Conservation (phyloP, 2,888 invertebrate genomes). For the Phrixothrix hirtus region DNA sequence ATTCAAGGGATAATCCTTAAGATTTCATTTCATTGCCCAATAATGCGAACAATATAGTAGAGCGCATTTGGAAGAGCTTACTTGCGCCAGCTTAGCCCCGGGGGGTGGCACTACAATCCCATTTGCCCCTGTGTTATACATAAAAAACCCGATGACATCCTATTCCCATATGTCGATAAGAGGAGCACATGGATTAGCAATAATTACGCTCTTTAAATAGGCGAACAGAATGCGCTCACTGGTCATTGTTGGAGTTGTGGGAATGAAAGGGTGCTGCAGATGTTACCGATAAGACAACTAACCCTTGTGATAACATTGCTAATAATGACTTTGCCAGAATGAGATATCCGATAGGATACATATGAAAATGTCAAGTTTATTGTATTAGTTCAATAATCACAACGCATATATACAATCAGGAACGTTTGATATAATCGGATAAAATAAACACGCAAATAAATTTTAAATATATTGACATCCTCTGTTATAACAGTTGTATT, state of each 20-base stretch:
- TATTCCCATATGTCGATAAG: slow-evolving; percentile 51
- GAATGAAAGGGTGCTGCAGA: slow-evolving; percentile 51
- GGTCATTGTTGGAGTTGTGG: slow-evolving; percentile 53
- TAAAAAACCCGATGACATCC: slow-evolving; percentile 39
- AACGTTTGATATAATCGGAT: too few relatives aligned
- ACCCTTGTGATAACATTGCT: slow-evolving; percentile 34
- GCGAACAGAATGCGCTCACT: slow-evolving; percentile 41
- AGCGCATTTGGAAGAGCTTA: slow-evolving; percentile 33
- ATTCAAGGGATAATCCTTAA: slow-evolving; percentile 7
- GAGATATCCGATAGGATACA: slow-evolving; percentile 19
- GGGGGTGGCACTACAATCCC: slow-evolving; percentile 32
- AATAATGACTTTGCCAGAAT: slow-evolving; percentile 37
- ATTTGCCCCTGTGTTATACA: slow-evolving; percentile 21
- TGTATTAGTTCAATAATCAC: slow-evolving; percentile 1
- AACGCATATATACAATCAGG: too few relatives aligned
- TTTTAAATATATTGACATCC: background rate
- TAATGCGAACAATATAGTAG: slow-evolving; percentile 20
- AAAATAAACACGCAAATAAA: too few relatives aligned
- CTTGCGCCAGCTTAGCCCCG: slow-evolving; percentile 38
- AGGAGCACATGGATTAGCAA: slow-evolving; percentile 51
- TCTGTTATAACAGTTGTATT: too few relatives aligned
- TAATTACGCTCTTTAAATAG: slow-evolving; percentile 56
- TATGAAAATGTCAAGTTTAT: slow-evolving; percentile 10
- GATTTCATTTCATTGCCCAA: slow-evolving; percentile 26
- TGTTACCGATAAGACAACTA: slow-evolving; percentile 53